Evolutionary conservation across 2,888 invertebrate species (phyloP).

Genomic region (Drepana falcataria): DNA sequence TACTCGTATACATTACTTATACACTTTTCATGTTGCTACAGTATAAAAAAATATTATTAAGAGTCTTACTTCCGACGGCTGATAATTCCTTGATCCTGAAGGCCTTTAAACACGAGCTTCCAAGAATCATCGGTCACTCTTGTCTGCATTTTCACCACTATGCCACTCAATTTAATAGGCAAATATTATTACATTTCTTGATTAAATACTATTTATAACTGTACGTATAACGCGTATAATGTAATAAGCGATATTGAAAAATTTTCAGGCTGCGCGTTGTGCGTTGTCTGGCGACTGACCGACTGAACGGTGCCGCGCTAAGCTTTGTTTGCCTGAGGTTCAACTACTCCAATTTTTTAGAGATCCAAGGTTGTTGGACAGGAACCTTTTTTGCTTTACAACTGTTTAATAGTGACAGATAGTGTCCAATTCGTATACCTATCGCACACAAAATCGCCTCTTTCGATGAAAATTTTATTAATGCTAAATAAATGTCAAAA

Average conservation of each 20-base stretch:
- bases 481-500: too few species aligned
- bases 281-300: conserved; percentile 38
- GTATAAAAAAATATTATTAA: too few species aligned
- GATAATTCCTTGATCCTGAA: conserved; percentile 61
- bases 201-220: too few species aligned
- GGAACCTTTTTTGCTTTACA: conserved; percentile 28
- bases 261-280: conserved; percentile 50
- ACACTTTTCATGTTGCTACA: too few species aligned
- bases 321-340: conserved; percentile 58
- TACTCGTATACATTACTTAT: too few species aligned
- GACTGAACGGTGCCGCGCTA: conserved; percentile 34
- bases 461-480: too few species aligned
- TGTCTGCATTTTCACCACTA: conserved; percentile 37
- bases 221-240: too few species aligned
- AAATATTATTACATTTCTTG: not conserved
- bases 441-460: not conserved
- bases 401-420: not conserved
- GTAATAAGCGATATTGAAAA: too few species aligned
- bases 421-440: too few species aligned
- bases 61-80: conserved; percentile 55
- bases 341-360: conserved; percentile 63
- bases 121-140: conserved; percentile 51
- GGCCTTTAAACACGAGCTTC: conserved; percentile 58
- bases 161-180: not conserved
- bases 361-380: conserved; percentile 41